phyloP scores from a whole-genome alignment of 2,797 vertebrate genomes.

The Acanthurus leucopareius region DNA sequence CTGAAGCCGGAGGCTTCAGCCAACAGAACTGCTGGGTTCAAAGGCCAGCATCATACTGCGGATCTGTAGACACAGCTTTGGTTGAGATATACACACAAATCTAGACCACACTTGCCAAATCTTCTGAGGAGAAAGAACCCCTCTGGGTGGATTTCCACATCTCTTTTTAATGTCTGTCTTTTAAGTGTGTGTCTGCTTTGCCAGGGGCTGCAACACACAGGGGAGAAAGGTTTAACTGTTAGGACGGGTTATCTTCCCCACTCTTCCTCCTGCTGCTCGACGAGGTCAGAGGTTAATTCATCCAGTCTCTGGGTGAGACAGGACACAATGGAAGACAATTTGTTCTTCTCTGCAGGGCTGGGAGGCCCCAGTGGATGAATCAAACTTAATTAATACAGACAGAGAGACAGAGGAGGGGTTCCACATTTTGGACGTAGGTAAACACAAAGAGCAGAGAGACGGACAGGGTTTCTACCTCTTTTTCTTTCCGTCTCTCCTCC shows the following conservation, averaged over 20 bases:
- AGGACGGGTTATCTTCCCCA: slow-evolving; percentile 58
- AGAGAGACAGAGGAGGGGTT: slow-evolving; percentile 23
- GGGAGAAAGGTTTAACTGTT: slow-evolving; percentile 39
- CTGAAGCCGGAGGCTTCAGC: background rate
- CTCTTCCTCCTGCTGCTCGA: slow-evolving; percentile 60
- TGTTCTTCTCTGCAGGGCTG: slow-evolving; percentile 63
- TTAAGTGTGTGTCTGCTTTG: slow-evolving; percentile 9
- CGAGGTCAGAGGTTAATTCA: slow-evolving; percentile 75
- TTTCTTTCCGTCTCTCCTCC: slow-evolving; percentile 6
- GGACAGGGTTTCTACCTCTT: slow-evolving; percentile 17
- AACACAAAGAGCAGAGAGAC: slow-evolving; percentile 49
- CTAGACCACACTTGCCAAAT: slow-evolving; percentile 11
- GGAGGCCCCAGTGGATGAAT: slow-evolving; percentile 34
- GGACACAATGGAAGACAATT: slow-evolving; percentile 71
- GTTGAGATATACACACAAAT: slow-evolving; percentile 9
- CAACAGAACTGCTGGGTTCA: slow-evolving; percentile 11
- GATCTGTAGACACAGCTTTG: slow-evolving; percentile 2
- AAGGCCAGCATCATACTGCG: background rate
- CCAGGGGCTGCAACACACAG: slow-evolving; percentile 32
- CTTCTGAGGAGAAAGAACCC: slow-evolving; percentile 22
- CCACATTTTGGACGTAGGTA: slow-evolving; percentile 26
- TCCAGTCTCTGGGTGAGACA: slow-evolving; percentile 59
- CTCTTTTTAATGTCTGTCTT: slow-evolving; percentile 33
- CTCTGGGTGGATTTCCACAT: slow-evolving; percentile 33
- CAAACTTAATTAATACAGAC: slow-evolving; percentile 67